Evolutionary conservation across 1,140 invertebrate genomes (phyloP).

Genomic region (Tetragnatha versicolor): DNA sequence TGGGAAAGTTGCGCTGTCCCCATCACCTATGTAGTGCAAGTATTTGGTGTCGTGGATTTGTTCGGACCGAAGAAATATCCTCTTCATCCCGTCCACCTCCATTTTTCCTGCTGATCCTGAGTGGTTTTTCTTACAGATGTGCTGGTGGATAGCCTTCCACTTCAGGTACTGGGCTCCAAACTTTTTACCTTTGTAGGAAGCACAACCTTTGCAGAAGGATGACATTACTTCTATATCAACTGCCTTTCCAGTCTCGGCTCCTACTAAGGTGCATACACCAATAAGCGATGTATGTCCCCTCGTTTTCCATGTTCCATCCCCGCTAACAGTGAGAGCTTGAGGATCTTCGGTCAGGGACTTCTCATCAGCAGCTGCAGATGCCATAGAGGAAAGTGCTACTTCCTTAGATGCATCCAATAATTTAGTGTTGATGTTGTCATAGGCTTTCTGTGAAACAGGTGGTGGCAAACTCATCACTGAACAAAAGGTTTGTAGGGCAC

Average conservation of each 20-base stretch:
- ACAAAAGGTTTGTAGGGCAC: not conserved
- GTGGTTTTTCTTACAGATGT: not conserved
- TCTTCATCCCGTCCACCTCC: no score
- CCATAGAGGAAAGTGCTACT: not conserved
- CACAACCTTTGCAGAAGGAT: conserved; percentile 17
- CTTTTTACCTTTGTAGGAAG: not conserved
- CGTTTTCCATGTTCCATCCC: conserved; percentile 11
- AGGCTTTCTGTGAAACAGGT: not conserved
- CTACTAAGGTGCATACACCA: conserved; percentile 15
- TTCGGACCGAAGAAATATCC: no score
- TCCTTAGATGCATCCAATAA: not conserved
- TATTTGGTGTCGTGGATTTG: no score
- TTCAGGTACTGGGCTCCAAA: not conserved
- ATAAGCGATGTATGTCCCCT: not conserved
- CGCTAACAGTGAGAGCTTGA: not conserved
- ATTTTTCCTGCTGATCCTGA: not conserved
- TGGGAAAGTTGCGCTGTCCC: no score
- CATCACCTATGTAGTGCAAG: no score
- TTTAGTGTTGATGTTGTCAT: not conserved
- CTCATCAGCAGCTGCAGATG: not conserved
- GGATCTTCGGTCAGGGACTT: not conserved
- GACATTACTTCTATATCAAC: conserved; percentile 18
- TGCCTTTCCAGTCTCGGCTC: not conserved
- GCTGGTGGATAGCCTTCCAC: not conserved
- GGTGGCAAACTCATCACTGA: not conserved